Conservation (phyloP, 2,113 vertebrate species). For the Tricholaema leucomelas region DNA sequence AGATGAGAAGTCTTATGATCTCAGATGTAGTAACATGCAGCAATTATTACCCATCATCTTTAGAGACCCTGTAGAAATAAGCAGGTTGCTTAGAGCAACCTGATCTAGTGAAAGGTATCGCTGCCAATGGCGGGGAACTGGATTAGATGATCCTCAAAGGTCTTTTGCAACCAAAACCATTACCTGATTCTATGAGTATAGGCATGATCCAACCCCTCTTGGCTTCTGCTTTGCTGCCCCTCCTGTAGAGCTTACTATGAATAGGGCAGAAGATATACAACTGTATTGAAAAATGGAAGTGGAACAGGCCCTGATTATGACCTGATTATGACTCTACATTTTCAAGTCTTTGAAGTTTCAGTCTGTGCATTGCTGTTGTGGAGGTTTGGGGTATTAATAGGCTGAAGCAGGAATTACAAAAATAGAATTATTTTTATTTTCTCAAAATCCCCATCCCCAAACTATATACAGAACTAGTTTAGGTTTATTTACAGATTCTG, state of each 20-base stretch:
- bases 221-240: background rate
- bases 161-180: no score
- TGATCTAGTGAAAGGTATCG: no score
- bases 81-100: background rate
- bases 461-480: no score
- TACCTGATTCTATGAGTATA: background rate
- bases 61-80: background rate
- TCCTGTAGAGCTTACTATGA: background rate
- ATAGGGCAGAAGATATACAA: background rate
- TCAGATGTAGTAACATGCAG: background rate
- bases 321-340: background rate
- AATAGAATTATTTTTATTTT: no score
- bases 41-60: background rate
- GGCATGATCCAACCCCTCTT: background rate
- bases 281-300: fast-evolving
- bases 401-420: no score
- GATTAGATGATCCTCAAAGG: no score
- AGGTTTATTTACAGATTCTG: no score
- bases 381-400: no score
- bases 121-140: no score
- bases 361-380: background rate
- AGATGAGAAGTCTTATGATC: background rate
- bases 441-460: no score
- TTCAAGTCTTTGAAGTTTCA: background rate
- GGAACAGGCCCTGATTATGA: background rate